These are phyloP conservation scores for Andrena trimmerana DNA, from an alignment of 2,888 invertebrate species.

Conservation along the genomic window DNA sequence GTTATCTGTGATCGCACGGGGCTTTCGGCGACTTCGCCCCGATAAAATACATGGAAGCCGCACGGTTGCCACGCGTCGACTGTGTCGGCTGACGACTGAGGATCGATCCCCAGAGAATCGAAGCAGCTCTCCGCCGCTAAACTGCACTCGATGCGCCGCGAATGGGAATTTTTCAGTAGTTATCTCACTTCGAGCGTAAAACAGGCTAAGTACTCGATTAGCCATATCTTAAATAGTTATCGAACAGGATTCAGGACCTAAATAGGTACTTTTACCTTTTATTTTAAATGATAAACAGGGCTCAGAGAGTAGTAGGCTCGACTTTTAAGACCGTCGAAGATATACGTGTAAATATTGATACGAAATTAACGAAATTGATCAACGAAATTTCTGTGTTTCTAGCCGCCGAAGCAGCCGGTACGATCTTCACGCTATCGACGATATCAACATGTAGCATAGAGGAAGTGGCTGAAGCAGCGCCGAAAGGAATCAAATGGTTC, in stretches of 20 bases:
- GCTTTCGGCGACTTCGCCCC: not conserved
- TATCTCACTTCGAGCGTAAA: no score
- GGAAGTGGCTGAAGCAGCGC: slow-evolving; percentile 92
- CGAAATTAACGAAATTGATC: not conserved
- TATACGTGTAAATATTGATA: no score
- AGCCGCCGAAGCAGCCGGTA: slow-evolving; percentile 92
- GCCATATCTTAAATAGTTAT: no score
- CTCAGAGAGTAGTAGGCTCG: no score
- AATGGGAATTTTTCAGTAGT: no score
- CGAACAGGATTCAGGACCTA: no score
- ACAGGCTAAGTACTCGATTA: no score
- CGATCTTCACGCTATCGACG: slow-evolving; percentile 94
- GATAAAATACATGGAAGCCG: slow-evolving; percentile 18
- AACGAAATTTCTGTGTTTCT: slow-evolving; percentile 65
- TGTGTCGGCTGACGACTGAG: slow-evolving; percentile 15
- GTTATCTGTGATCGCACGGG: slow-evolving; percentile 29
- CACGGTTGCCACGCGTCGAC: slow-evolving; percentile 54
- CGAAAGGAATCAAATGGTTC: slow-evolving; percentile 93
- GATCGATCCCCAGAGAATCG: slow-evolving; percentile 49
- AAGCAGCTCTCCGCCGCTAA: slow-evolving; percentile 16
- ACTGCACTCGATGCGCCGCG: slow-evolving; percentile 14
- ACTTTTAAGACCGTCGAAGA: no score
- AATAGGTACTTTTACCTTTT: no score
- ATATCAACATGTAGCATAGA: slow-evolving; percentile 95
- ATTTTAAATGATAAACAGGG: no score